These are phyloP conservation scores for Ceratina japonica DNA, from an alignment of 1,140 invertebrate genomes.

Conservation along the genomic window DNA sequence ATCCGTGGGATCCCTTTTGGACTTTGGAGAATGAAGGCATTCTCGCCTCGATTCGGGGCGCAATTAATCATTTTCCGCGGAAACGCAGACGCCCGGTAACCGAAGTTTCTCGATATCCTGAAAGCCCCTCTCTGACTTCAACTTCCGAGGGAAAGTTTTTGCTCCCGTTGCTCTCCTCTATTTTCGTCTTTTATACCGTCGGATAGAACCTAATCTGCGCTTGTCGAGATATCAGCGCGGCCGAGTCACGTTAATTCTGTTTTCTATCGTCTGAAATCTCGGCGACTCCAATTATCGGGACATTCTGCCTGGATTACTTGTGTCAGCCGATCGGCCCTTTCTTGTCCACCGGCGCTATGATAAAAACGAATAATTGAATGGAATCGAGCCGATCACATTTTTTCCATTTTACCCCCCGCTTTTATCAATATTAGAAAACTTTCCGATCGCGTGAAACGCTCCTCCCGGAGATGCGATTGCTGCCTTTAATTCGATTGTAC, in stretches of 20 bases:
- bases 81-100: constrained; percentile 53
- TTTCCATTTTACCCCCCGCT: constrained; percentile 22
- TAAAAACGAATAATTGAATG: constrained; percentile 33
- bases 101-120: constrained; percentile 68
- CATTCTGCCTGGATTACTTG: constrained; percentile 19
- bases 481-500: neutral
- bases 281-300: constrained; percentile 42
- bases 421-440: neutral
- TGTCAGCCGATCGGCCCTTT: neutral
- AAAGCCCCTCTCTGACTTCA: constrained; percentile 64
- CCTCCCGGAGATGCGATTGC: neutral
- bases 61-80: constrained; percentile 67
- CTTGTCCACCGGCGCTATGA: neutral
- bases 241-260: constrained; percentile 36
- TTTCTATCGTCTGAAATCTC: constrained; percentile 35
- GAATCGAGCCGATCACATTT: constrained; percentile 27
- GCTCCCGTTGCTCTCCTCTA: constrained; percentile 19
- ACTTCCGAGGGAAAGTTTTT: constrained; percentile 60
- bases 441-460: constrained; percentile 1
- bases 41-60: constrained; percentile 60
- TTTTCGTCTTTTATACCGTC: constrained; percentile 26
- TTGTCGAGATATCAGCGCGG: constrained; percentile 36
- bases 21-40: constrained; percentile 52
- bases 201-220: constrained; percentile 46
- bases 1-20: constrained; percentile 30